Base-by-base conservation (phyloP, 2,113 vertebrate genomes). In the Nematolebias whitei region DNA sequence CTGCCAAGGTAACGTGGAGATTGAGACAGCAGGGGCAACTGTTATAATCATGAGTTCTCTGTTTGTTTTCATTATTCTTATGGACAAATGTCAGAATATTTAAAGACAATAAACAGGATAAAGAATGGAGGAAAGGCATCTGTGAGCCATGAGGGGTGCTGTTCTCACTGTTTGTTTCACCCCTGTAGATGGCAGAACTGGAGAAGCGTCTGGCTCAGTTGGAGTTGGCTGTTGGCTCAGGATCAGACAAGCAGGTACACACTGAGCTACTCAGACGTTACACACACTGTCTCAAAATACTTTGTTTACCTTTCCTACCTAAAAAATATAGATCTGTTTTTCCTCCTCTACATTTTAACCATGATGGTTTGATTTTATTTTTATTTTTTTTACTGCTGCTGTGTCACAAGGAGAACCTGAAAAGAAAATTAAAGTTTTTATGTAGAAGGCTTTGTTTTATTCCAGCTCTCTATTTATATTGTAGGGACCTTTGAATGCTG, bases 191-290 rank as follows among this genome's bases (percentile, higher is more conserved):
- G 24, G 94, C 94, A 0, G 96, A 96, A 86, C 80, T 98, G 83
- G 96, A 97, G 91, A 97, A 94, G 89, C 92, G 96, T 38, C 91
- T 98, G 49, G 94, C 94, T 2, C 95, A 97, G 83, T 89, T 98
- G 87, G 97, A 98, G 87, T 90, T 90, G 0, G 87, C 93, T 24
- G 84, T 98, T 76, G 94, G 92, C 59, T 93, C 93, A 11, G 94
- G 94, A 74, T 92, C 94, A 53, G 95, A 98, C 83, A 94, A 93
- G 80, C 96, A 95, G 95, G 96, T 97, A 89, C 71, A 85, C 52
- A 40, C 40, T 0, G 12, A 63, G 55, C 29, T 60, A 0, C 38
- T 74, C 6, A 16, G 48, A 59, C 19, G 29, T 47, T 50, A 16
- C 0, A 51, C 44, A 45, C 54, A 53, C 39, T 20, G 19, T 32